Conservation (phyloP, 2,888 invertebrate species). For the Tineola bisselliella region DNA sequence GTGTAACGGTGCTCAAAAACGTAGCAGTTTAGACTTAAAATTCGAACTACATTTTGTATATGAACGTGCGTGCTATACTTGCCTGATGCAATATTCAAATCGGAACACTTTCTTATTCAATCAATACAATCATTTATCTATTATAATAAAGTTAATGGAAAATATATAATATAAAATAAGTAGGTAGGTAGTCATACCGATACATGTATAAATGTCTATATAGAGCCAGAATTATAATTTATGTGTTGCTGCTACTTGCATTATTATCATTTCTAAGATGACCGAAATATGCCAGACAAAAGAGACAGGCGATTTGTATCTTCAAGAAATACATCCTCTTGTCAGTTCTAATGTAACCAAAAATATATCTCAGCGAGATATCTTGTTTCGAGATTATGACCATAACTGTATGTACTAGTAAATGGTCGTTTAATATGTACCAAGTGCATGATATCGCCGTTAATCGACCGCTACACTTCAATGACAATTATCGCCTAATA, state of each 20-base stretch:
- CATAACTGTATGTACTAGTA: slow-evolving; percentile 10
- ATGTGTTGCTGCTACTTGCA: background rate
- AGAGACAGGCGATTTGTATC: slow-evolving; percentile 8
- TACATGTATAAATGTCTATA: background rate
- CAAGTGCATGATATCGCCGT: slow-evolving; percentile 36
- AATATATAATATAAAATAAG: too few species aligned
- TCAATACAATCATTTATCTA: background rate
- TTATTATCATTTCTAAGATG: background rate
- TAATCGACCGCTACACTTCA: slow-evolving; percentile 59
- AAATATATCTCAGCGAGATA: background rate
- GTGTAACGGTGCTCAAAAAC: slow-evolving; percentile 43
- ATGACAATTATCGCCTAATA: slow-evolving; percentile 61
- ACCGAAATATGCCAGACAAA: slow-evolving; percentile 4
- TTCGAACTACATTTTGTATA: slow-evolving; percentile 40
- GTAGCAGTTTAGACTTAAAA: slow-evolving; percentile 57
- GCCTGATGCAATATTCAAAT: background rate
- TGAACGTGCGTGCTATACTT: slow-evolving; percentile 30
- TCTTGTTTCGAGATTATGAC: background rate
- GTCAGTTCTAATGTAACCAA: slow-evolving; percentile 3
- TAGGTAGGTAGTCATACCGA: too few species aligned
- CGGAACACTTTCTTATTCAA: background rate
- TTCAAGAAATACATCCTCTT: slow-evolving; percentile 2
- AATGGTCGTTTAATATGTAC: slow-evolving; percentile 37
- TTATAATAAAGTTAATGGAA: too few species aligned
- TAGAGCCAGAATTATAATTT: background rate